Percentiles rank a stretch among this genome's conserved stretches.
Evolutionary conservation across 1,140 invertebrate genomes (phyloP).

Genomic region (Sweltsa coloradensis): DNA sequence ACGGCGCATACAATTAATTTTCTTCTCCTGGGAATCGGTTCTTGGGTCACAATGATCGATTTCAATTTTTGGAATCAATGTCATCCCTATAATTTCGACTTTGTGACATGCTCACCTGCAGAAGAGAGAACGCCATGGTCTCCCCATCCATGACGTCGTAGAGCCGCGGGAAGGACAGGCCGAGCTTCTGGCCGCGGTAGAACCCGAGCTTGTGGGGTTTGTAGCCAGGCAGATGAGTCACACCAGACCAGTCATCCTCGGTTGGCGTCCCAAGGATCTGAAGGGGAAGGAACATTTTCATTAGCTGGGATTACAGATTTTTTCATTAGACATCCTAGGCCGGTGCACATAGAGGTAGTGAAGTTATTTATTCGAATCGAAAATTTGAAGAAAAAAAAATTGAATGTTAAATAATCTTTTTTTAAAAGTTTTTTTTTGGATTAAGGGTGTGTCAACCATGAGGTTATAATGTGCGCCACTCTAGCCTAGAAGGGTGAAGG

Average conservation of each 20-base stretch:
- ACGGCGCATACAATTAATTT: too few species aligned
- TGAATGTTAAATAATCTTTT: not conserved
- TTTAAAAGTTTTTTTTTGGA: not conserved
- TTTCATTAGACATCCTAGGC: not conserved
- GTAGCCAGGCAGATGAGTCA: conserved; percentile 74
- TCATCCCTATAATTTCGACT: too few species aligned
- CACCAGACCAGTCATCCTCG: conserved; percentile 82
- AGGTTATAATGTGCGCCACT: too few species aligned
- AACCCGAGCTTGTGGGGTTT: conserved; percentile 65
- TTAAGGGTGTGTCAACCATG: too few species aligned
- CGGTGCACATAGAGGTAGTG: too few species aligned
- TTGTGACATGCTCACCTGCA: conserved; percentile 46
- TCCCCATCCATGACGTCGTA: conserved; percentile 80
- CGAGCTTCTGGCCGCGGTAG: conserved; percentile 66
- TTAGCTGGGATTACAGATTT: conserved; percentile 8
- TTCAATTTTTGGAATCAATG: too few species aligned
- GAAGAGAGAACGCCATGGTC: conserved; percentile 67
- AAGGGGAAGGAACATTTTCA: conserved; percentile 15
- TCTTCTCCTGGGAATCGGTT: too few species aligned
- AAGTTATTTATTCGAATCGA: not conserved
- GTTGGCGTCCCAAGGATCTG: conserved; percentile 82
- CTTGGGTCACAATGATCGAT: too few species aligned
- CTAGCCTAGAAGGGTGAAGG: too few species aligned
- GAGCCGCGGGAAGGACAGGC: conserved; percentile 75
- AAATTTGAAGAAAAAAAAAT: conserved; percentile 8